Conservation (phyloP, 2,888 invertebrate genomes). For the Hyppa rectilinea region DNA sequence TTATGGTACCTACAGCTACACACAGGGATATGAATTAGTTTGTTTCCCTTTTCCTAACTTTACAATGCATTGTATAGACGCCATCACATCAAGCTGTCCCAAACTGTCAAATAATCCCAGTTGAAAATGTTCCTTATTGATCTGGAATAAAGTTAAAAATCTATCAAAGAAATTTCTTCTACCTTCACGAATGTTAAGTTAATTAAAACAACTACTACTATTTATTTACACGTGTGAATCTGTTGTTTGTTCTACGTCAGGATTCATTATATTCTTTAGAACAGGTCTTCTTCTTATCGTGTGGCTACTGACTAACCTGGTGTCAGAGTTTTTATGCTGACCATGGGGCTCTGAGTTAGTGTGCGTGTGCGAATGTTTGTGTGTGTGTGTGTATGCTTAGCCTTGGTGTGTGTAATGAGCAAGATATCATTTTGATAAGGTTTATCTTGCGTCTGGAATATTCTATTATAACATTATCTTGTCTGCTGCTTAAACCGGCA, state of each 20-base stretch:
- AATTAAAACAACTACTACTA: not conserved
- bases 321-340: no score
- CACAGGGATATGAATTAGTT: not conserved
- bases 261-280: not conserved
- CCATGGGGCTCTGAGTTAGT: no score
- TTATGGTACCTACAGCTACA: not conserved
- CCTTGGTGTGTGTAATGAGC: not conserved
- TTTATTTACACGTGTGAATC: not conserved
- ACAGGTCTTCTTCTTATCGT: no score
- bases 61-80: not conserved
- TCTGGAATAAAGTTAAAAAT: no score
- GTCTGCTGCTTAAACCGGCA: conserved; percentile 24
- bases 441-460: conserved; percentile 1
- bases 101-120: no score
- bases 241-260: not conserved
- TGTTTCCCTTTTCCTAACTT: not conserved
- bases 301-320: no score
- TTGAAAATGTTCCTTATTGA: no score
- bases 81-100: no score
- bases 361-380: no score
- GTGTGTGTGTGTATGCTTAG: no score
- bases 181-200: not conserved
- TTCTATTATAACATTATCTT: not conserved
- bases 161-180: no score
- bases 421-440: conserved; percentile 8